Base-by-base conservation (phyloP, 2,113 vertebrate species). In the Triplophysa tibetana region DNA sequence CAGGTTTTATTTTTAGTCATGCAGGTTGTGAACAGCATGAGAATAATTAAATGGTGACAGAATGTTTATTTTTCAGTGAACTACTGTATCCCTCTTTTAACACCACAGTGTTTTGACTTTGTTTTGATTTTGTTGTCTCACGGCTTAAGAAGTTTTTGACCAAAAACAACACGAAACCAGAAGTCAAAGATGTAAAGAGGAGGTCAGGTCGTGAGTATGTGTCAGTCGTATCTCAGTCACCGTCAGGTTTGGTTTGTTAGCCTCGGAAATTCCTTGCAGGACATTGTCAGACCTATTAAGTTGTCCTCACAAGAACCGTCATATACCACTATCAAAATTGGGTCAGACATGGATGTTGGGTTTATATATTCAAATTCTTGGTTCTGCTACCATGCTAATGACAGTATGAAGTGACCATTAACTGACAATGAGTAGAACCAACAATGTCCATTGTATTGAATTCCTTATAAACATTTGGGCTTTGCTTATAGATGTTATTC, bases 1-100 rank as follows among this genome's bases (percentile, higher is more conserved):
- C 29, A 82, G 75, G 74, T 14, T 85, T 82, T 85, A 81, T 87
- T 86, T 48, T 84, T 70, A 87, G 38, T 29, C 63, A 14, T 41
- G 45, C 61, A 50, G 21, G 33, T 72, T 29, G 4, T 29, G 29
- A 29, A 29, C 3, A 29, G 4, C 29, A 29, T 29, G 29, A 29
- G 29, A 4, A 4, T 29, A 4, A 29, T 29, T 4, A 29, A 29
- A 29, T 29, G 29, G 3, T 29, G 29, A 29, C 3, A 29, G 29
- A 29, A 29, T 29, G 29, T 29, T 29, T 29, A 29, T 29, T 29
- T 29, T 29, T 29, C 29, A 29, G 29, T 29, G 29, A 29, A 29
- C 29, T 4, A 4, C 29, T 29, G 29, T 29, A 54, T 61, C 21
- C 38, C 60, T 0, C 38, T 43, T 43, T n/a, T 43, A 54, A 52